phyloP scores from a whole-genome alignment of 2,113 vertebrate genomes.

The Sinocyclocheilus anophthalmus region DNA sequence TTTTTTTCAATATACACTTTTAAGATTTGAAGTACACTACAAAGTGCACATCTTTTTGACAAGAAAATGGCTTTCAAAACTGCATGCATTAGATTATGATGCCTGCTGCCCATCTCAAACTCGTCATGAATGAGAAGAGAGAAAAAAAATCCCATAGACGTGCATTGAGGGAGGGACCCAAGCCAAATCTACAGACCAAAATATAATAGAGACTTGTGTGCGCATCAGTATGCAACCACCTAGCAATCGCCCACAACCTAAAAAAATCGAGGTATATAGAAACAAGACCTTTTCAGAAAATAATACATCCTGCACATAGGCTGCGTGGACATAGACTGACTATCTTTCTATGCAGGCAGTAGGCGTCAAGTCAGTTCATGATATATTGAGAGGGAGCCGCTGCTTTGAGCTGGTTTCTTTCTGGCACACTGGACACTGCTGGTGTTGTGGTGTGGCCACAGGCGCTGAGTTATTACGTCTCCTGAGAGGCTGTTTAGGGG shows the following conservation, averaged over 20 bases:
- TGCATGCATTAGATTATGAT: background rate
- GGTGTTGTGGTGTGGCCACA: conserved; percentile 1
- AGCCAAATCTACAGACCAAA: background rate
- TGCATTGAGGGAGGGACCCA: background rate
- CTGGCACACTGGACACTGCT: background rate
- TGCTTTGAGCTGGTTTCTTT: background rate
- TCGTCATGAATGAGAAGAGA: background rate
- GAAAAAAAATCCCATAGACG: background rate
- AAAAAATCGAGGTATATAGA: background rate
- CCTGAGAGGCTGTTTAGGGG: conserved; percentile 16
- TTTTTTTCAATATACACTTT: background rate
- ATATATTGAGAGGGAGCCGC: background rate
- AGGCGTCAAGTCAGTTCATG: background rate
- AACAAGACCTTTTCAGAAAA: no score
- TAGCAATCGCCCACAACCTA: background rate
- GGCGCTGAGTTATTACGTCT: background rate
- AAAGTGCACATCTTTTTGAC: background rate
- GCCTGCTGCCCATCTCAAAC: background rate
- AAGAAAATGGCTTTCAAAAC: background rate
- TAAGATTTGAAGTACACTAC: background rate
- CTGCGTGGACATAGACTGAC: background rate
- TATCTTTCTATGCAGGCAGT: background rate
- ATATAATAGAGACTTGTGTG: background rate
- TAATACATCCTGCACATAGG: no score
- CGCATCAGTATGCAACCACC: background rate